phyloP scores from a whole-genome alignment of 2,113 vertebrate species.

The Phyllostomus hastatus region DNA sequence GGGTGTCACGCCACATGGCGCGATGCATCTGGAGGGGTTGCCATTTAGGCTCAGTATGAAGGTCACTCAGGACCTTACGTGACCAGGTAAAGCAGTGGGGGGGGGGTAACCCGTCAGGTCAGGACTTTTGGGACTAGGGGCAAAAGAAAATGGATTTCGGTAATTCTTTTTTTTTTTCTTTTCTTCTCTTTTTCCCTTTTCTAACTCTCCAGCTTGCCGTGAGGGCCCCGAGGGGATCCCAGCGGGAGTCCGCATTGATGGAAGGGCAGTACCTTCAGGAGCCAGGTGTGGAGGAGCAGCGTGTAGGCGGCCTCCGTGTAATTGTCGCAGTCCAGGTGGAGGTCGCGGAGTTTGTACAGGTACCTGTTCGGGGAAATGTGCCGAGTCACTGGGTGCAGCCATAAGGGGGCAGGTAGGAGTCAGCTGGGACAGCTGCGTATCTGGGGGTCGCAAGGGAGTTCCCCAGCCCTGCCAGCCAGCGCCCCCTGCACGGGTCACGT shows the following conservation, averaged over 20 bases:
- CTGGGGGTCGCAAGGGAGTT: neutral
- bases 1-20: neutral
- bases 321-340: conserved; percentile 96
- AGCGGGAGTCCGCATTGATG: neutral
- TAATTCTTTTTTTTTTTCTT: neutral
- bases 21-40: neutral
- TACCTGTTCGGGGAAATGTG: conserved; percentile 83
- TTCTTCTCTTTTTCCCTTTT: neutral
- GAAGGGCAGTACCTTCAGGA: conserved; percentile 88
- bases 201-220: neutral
- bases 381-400: neutral
- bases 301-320: conserved; percentile 97
- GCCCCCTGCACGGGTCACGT: neutral
- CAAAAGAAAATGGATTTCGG: neutral
- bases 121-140: neutral
- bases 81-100: neutral
- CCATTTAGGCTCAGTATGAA: neutral
- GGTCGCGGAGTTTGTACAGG: conserved; percentile 95
- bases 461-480: neutral
- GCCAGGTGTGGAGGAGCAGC: conserved; percentile 93
- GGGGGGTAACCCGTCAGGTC: neutral
- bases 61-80: neutral
- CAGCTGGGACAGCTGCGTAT: neutral
- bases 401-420: neutral
- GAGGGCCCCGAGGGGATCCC: neutral